Evolutionary conservation across 2,113 vertebrate genomes (phyloP).

Genomic region (Pungitius pungitius): DNA sequence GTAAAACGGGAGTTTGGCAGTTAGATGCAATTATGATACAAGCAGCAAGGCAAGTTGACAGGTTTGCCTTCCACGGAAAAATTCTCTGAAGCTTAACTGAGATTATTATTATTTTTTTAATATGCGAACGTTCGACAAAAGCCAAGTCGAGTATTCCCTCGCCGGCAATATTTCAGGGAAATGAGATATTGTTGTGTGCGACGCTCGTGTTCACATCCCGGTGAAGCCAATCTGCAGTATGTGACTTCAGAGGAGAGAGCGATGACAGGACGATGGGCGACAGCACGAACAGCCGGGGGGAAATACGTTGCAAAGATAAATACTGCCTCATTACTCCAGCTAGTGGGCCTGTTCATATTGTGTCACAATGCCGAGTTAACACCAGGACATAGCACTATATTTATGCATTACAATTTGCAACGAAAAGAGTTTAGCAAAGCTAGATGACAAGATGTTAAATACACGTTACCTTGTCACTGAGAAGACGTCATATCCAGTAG

Average conservation of each 20-base stretch:
- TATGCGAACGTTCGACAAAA: background rate
- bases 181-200: background rate
- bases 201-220: background rate
- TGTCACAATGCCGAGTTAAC: background rate
- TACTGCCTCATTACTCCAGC: slow-evolving; percentile 10
- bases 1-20: background rate
- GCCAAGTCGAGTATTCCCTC: background rate
- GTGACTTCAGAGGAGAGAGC: background rate
- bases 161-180: background rate
- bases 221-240: slow-evolving; percentile 3
- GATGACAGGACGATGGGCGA: background rate
- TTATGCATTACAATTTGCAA: background rate
- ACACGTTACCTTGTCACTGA: slow-evolving; percentile 2
- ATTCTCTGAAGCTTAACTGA: background rate
- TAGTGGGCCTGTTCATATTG: background rate
- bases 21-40: background rate
- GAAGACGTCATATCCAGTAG: background rate
- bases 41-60: background rate
- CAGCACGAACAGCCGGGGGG: background rate
- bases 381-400: background rate
- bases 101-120: background rate
- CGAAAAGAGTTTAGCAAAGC: background rate
- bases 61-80: background rate
- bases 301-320: slow-evolving; percentile 9
- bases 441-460: background rate